A percentile compares a stretch with the other conserved stretches of the same genome.
Conservation (phyloP, 2,113 vertebrate species). For the Gnathonemus echidnorhynchus region DNA sequence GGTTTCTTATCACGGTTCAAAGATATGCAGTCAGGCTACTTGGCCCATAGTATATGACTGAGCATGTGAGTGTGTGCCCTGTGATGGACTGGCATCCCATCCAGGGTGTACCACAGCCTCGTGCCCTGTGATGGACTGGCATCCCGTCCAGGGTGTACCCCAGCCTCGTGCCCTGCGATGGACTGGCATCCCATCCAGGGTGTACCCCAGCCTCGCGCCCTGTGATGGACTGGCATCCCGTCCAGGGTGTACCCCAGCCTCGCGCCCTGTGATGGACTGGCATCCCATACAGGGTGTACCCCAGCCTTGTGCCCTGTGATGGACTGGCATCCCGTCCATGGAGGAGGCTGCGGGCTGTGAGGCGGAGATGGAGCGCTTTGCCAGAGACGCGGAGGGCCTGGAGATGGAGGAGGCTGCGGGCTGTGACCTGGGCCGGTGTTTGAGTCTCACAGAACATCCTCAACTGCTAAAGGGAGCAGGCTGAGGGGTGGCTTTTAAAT, state of each 20-base stretch:
- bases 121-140: no score
- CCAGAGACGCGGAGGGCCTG: slow-evolving; percentile 67
- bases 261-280: no score
- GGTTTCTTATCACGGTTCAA: background rate
- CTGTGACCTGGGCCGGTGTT: slow-evolving; percentile 66
- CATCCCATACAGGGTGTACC: no score
- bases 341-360: slow-evolving; percentile 62
- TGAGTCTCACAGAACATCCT: slow-evolving; percentile 82
- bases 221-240: no score
- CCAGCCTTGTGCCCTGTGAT: no score
- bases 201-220: no score
- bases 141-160: no score
- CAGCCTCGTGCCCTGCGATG: no score
- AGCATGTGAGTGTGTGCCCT: background rate
- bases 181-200: no score
- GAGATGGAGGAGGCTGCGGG: slow-evolving; percentile 59
- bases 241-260: no score
- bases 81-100: background rate
- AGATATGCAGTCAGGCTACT: background rate
- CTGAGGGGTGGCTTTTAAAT: slow-evolving; percentile 66
- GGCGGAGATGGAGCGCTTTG: slow-evolving; percentile 61
- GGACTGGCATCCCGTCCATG: slow-evolving; percentile 37
- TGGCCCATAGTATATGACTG: background rate
- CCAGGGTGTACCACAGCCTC: no score
- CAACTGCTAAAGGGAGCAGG: slow-evolving; percentile 82